phyloP scores from a whole-genome alignment of 2,113 vertebrate genomes.

The Hyla sarda region DNA sequence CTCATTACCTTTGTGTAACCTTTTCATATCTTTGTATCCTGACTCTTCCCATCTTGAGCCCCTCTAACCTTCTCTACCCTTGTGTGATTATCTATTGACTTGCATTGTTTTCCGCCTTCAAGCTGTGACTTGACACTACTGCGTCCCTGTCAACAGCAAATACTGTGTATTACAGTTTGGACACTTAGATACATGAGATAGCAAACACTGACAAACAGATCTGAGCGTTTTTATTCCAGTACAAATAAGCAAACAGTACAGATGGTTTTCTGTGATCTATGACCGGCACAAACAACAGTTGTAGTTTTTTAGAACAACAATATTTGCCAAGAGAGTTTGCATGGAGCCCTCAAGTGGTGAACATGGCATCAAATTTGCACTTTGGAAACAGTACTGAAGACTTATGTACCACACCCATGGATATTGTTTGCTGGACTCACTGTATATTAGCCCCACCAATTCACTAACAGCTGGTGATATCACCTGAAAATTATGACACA shows the following conservation, averaged over 20 bases:
- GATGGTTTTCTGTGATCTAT: conserved; percentile 10
- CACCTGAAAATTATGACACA: neutral
- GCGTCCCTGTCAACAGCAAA: conserved; percentile 56
- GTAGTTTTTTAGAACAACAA: neutral
- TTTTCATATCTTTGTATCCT: neutral
- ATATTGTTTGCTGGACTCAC: neutral
- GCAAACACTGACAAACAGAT: conserved; percentile 6
- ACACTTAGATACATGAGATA: conserved; percentile 38
- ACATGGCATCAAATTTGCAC: neutral
- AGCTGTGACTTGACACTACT: conserved; percentile 48
- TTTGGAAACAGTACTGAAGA: neutral
- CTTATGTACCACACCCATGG: neutral
- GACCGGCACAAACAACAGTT: neutral
- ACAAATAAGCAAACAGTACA: neutral
- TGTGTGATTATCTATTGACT: conserved; percentile 42
- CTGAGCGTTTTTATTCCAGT: neutral
- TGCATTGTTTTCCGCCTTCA: conserved; percentile 45
- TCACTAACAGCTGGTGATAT: neutral
- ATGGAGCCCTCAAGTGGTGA: neutral
- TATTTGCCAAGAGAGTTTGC: neutral
- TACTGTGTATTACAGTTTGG: conserved; percentile 44
- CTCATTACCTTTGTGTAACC: conserved; percentile 6
- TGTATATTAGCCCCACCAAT: neutral
- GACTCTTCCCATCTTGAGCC: conserved; percentile 26
- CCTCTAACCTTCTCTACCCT: conserved; percentile 53